Base-by-base conservation (phyloP, 2,797 vertebrate species). In the Ficedula albicollis region DNA sequence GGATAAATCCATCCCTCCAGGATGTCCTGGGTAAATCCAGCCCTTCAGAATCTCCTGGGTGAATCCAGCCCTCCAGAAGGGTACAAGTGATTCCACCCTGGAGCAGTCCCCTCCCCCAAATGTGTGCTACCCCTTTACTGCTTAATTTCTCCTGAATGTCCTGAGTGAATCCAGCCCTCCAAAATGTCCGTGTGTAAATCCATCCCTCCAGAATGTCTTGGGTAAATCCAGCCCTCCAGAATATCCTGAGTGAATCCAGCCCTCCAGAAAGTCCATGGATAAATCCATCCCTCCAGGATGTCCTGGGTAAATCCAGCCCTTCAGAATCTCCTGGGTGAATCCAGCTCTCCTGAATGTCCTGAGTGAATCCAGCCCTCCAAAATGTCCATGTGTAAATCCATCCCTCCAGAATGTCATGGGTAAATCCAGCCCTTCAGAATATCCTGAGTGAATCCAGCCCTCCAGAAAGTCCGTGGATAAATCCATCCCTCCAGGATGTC, bases 321-420 rank as follows among this genome's bases (percentile, higher is more conserved):
- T n/a, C n/a, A n/a, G 38, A 72, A 56, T 15, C 5, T 16, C 11
- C 27, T 21, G 7, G 22, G 1, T 34, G 3, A 59, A 51, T 34
- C 15, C n/a, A 1, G 2, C 6, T 16, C n/a, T 36, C 4, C 48
- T 36, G 13, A 55, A 43, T 14, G 0, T 3, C 6, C 16, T 51
- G 19, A 15, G 1, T 48, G 11, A 46, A 46, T 46, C 15, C 39
- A 1, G 4, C 7, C 16, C 32, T 36, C 3, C 48, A 36, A 10
- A 54, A 43, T 14, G 0, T 46, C 44, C 44, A 46, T 11, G 22
- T 1, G 3, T 60, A 1, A 51, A 48, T 43, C 54, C 20, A 4
- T 1, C 15, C 9, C 13, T n/a, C 6, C 36, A 20, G 17, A 39
- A 59, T 19, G 0, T 25, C 34, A 13, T 26, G 30, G 2, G 2